Conservation (phyloP, 1,140 invertebrate species). For the Cydia pomonella region DNA sequence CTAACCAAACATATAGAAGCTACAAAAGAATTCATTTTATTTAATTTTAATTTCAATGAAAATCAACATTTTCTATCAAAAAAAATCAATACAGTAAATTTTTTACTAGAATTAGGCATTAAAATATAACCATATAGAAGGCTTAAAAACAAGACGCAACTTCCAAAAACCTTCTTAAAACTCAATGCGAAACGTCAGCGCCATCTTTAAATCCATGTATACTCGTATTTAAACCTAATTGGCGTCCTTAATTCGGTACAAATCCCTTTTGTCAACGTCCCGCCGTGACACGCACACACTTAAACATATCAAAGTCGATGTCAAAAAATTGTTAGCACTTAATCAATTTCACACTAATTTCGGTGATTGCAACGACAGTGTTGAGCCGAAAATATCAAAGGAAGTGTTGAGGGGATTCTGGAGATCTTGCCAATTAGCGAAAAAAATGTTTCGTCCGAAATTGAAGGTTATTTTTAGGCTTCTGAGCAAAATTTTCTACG, state of each 20-base stretch:
- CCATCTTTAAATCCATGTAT: constrained; percentile 4
- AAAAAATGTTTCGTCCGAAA: background rate
- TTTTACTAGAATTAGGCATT: no score
- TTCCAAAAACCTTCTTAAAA: background rate
- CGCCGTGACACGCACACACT: background rate
- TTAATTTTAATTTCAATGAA: no score
- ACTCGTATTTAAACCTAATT: constrained; percentile 20
- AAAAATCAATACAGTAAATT: no score
- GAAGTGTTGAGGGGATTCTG: background rate
- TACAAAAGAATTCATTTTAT: no score
- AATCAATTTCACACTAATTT: constrained; percentile 25
- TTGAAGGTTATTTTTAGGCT: background rate
- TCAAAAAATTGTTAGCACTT: constrained; percentile 27
- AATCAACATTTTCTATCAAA: no score
- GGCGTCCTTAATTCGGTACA: constrained; percentile 8
- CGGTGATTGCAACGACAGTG: background rate
- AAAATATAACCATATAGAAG: background rate
- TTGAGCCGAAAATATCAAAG: constrained; percentile 13
- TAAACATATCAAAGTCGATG: constrained; percentile 24
- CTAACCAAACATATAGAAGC: no score
- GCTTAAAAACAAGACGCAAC: background rate
- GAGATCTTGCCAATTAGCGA: background rate
- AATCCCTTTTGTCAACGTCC: constrained; percentile 28
- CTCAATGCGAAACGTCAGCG: background rate
- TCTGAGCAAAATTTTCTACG: background rate